Percentiles rank a stretch among this genome's conserved stretches.
These are phyloP conservation scores for Grammomys dolichurus DNA, from an alignment of 2,113 vertebrate species.

Conservation along the genomic window DNA sequence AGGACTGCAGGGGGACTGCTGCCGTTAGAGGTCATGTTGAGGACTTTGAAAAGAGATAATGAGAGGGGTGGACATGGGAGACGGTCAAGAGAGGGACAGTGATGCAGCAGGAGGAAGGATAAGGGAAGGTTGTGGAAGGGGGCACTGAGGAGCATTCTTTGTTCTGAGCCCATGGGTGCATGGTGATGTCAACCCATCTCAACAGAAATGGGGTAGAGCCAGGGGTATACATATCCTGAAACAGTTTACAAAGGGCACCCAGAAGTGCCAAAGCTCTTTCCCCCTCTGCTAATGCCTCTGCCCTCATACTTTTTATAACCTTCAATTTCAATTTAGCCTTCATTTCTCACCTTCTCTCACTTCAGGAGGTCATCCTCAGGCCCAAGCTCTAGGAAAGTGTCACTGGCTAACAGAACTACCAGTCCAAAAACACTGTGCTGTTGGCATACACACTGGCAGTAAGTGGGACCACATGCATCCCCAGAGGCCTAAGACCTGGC, in stretches of 20 bases:
- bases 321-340: constrained; percentile 29
- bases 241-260: not conserved
- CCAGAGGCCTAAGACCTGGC: not conserved
- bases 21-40: not conserved
- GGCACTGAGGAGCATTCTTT: not conserved
- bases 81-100: not conserved
- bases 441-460: not conserved
- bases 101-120: not conserved
- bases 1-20: not conserved
- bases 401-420: not conserved
- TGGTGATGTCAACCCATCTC: not conserved
- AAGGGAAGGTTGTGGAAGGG: not conserved
- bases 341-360: not conserved
- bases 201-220: not conserved
- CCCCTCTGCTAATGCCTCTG: not conserved
- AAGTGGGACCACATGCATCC: not conserved
- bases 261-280: not conserved
- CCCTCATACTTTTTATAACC: not conserved
- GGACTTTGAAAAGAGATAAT: not conserved
- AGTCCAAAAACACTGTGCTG: not conserved
- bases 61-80: rapidly evolving
- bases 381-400: not conserved
- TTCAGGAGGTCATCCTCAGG: not conserved
- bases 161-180: not conserved
- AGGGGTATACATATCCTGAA: not conserved